Base-by-base conservation (phyloP, 2,797 vertebrate species). In the Scomberomorus guttatus region DNA sequence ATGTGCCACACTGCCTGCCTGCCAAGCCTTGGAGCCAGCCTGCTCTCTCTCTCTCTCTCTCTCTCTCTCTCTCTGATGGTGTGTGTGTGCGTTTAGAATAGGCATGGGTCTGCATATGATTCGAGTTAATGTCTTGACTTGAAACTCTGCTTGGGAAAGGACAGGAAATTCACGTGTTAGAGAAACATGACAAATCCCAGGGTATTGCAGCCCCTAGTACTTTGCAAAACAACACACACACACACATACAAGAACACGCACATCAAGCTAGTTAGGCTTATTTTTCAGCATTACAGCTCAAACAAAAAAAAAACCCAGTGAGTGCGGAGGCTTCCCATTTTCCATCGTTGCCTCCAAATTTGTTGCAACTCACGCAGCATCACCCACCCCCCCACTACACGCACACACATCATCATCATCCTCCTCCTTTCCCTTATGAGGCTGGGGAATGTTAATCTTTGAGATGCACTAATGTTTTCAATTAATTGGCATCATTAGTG, bases 401-500 rank as follows among this genome's bases (percentile, higher is more conserved):
- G 13, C 20, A 50, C 54, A 57, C 54, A 42, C 17, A 29, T 75
- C 72, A 46, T 46, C 44, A 10, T 48, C 17, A 2, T 22, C 60
- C 44, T 46, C 65, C 71, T 56, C 74, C 34, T 73, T 51, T 69
- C 55, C 72, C 56, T 75, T 59, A 60, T 24, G 66, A 71, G 62
- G 72, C 72, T 73, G 20, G 68, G 72, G 87, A 93, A 93, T 92
- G 90, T 92, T 94, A 92, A 94, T 95, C 90, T 92, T 87, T 79
- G 78, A 86, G 86, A 92, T 90, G 86, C 84, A 78, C 79, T 84
- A 87, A 90, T 92, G 92, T 92, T 94, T 93, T 89, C 88, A 91
- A 93, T 94, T 95, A 96, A 94, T 92, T 92, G 94, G 91, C 91
- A 83, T 94, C 94, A 94, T 96, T 94, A 95, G 93, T 65, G 83